phyloP scores from a whole-genome alignment of 2,113 vertebrate genomes.

The Hyaena hyaena region DNA sequence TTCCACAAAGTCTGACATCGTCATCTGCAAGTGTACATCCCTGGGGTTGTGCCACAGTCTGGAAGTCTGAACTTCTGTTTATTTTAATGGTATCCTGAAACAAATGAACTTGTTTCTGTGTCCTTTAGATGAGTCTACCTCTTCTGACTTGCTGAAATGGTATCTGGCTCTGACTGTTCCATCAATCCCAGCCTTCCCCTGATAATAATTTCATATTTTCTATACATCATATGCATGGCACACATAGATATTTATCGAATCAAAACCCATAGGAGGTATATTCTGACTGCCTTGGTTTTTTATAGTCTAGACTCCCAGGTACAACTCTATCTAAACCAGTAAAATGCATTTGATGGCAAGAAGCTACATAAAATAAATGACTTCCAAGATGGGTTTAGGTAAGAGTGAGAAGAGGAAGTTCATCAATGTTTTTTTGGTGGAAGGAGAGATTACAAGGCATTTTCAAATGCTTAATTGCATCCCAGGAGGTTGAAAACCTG shows the following conservation, averaged over 20 bases:
- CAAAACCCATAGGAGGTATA: background rate
- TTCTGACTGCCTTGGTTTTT: background rate
- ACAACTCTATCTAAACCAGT: background rate
- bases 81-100: background rate
- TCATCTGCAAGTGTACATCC: background rate
- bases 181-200: background rate
- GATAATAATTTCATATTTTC: constrained; percentile 1
- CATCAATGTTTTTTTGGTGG: constrained; percentile 17
- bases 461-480: constrained; percentile 27
- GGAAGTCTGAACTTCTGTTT: background rate
- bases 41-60: background rate
- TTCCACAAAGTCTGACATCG: background rate
- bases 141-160: constrained; percentile 9
- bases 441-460: constrained; percentile 12
- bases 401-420: background rate
- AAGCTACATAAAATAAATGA: background rate
- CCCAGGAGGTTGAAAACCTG: background rate
- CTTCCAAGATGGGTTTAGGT: constrained; percentile 37
- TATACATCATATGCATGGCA: background rate
- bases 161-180: background rate
- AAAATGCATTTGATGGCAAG: background rate
- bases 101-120: background rate
- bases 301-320: background rate
- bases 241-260: background rate
- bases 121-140: background rate